These are phyloP conservation scores for Pocillopora damicornis DNA, from an alignment of 64 coral and sea anemone species.

Conservation along the genomic window DNA sequence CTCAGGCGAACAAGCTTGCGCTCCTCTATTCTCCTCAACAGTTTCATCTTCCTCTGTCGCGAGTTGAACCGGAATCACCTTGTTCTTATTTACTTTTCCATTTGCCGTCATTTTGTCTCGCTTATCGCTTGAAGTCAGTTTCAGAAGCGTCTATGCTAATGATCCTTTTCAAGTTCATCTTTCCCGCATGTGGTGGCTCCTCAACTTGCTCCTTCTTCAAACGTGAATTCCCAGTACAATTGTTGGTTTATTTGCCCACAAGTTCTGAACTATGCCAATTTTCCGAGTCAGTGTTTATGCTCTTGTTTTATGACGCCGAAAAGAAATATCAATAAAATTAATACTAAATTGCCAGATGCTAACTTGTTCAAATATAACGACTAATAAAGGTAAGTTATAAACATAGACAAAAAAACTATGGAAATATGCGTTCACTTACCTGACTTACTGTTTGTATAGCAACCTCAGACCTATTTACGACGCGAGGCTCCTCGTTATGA, in stretches of 20 bases:
- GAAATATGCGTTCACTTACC: background rate
- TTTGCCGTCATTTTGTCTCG: conserved; percentile 53
- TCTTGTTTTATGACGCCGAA: background rate
- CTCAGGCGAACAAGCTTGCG: background rate
- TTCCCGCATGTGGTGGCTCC: background rate
- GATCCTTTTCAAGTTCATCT: background rate
- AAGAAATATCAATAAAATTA: background rate
- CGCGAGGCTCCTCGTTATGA: background rate
- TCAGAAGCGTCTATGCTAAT: conserved; percentile 2
- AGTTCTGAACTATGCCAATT: conserved; percentile 8
- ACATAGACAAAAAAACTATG: background rate
- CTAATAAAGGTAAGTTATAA: background rate
- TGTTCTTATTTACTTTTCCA: conserved; percentile 82
- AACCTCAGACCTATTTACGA: background rate
- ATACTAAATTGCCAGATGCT: background rate
- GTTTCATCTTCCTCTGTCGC: conserved; percentile 27
- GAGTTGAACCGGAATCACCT: conserved; percentile 66
- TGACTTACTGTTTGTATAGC: background rate
- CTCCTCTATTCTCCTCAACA: conserved; percentile 29
- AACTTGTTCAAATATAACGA: background rate
- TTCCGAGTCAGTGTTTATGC: background rate
- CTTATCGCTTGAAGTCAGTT: background rate
- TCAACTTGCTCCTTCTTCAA: background rate
- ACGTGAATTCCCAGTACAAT: background rate
- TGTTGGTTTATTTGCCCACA: conserved; percentile 6